Evolutionary conservation across 92 coral and sea anemone genomes (phyloP), one percentile per base, ranked within the genome.

Genomic region (Desmophyllum pertusum): DNA sequence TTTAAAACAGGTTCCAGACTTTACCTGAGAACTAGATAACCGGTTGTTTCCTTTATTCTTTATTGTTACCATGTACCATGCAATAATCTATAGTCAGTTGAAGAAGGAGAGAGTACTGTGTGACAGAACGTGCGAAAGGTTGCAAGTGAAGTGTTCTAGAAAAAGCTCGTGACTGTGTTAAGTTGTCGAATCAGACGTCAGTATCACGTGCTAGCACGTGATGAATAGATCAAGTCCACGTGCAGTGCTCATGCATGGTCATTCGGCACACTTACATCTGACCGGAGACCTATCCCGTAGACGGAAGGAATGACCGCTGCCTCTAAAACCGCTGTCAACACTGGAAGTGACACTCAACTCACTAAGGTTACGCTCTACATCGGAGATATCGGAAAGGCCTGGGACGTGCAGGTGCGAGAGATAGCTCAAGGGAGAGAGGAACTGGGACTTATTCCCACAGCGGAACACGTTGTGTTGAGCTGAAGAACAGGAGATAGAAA

Each of bases 291-390:
- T 75, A 13, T 35, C 86, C 52, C 61, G 86, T 31, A 82, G 78
- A 69, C 86, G 62, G 86, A 82, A 82, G 79, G 86, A 82, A 41
- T 71, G 86, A 82, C 87, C 87, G 53, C 87, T 75, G 81, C 95
- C 98, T 88, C 87, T 94, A 84, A 91, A 94, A 72, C 98, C 98
- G 91, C 95, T 92, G 93, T 94, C 98, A 69, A 88, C 89, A 76
- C 98, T 93, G 78, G 94, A 88, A 45, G 85, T 84, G 89, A 91
- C 92, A 89, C 95, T 94, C 90, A 86, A 89, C 65, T 91, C 92
- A 81, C 93, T 94, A 65, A 91, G 88, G 71, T 90, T 90, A 55
- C 96, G 88, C 70, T 68, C 69, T 80, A 86, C 90, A 38, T 62
- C 83, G 30, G 86, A 52, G 77, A 78, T 84, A 51, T 67, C 89